These are phyloP conservation scores for Apoderus coryli DNA, from an alignment of 2,888 invertebrate genomes.

Conservation along the genomic window DNA sequence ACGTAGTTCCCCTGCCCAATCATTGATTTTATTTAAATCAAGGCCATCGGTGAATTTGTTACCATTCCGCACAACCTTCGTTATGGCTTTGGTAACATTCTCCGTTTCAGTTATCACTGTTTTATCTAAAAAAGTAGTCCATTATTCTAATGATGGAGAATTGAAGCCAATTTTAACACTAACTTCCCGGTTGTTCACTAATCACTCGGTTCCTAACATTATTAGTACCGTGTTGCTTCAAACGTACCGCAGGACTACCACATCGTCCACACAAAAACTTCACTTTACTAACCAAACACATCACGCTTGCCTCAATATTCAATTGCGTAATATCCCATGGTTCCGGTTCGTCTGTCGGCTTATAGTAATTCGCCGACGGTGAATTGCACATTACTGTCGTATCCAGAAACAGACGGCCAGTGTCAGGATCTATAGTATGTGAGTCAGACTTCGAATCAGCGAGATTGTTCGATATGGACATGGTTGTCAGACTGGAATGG, in stretches of 20 bases:
- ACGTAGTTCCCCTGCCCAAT: conserved; percentile 62
- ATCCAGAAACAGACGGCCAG: conserved; percentile 34
- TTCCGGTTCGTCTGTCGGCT: conserved; percentile 68
- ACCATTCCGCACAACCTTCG: conserved; percentile 44
- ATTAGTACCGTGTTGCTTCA: conserved; percentile 39
- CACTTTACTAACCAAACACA: conserved; percentile 72
- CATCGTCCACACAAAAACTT: conserved; percentile 64
- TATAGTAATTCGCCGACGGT: conserved; percentile 62
- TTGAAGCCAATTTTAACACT: too few relatives aligned
- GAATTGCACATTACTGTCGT: conserved; percentile 39
- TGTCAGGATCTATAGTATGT: conserved; percentile 27
- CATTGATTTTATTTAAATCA: conserved; percentile 51
- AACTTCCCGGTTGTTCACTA: conserved; percentile 21
- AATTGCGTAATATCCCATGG: conserved; percentile 75
- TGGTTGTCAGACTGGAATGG: too few relatives aligned
- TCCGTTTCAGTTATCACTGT: too few relatives aligned
- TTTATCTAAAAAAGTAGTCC: too few relatives aligned
- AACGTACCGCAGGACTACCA: conserved; percentile 54
- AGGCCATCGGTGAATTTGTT: conserved; percentile 61
- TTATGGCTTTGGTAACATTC: conserved; percentile 14
- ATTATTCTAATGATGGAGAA: too few relatives aligned
- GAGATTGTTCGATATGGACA: too few relatives aligned
- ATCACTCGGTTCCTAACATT: conserved; percentile 21
- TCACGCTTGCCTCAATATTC: conserved; percentile 76
- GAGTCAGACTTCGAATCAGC: too few relatives aligned